These are phyloP conservation scores for Papio anubis DNA, from an alignment of 2,113 vertebrate genomes.

Conservation along the genomic window DNA sequence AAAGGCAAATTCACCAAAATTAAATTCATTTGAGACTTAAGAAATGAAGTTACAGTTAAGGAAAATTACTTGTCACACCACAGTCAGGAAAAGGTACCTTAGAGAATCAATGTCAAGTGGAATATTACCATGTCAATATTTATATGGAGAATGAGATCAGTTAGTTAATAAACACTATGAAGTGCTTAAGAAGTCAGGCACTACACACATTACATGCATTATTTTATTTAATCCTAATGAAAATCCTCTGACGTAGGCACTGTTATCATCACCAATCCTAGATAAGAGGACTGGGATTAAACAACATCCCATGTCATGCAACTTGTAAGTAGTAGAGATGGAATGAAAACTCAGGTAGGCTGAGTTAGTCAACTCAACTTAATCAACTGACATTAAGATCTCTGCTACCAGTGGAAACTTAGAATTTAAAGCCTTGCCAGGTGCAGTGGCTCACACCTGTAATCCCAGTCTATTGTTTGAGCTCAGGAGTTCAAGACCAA, in stretches of 20 bases:
- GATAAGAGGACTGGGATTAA: background rate
- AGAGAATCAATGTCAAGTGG: background rate
- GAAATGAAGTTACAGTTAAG: background rate
- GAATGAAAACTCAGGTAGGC: background rate
- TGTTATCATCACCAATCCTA: background rate
- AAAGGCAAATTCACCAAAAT: slow-evolving; percentile 4
- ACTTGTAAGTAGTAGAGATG: background rate
- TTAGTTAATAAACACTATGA: background rate
- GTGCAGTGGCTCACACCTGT: no score
- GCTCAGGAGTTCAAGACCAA: no score
- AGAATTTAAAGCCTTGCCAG: background rate
- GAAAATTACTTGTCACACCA: background rate
- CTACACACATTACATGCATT: background rate
- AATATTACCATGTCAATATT: background rate
- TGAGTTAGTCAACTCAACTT: no score
- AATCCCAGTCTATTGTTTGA: no score
- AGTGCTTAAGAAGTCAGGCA: background rate
- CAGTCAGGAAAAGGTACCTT: background rate
- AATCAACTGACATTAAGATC: background rate
- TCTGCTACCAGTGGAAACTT: background rate
- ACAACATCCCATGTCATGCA: background rate
- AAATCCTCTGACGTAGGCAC: background rate
- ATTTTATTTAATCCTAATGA: background rate
- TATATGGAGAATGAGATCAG: background rate
- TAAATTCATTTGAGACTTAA: slow-evolving; percentile 26